phyloP scores from a whole-genome alignment of 1,140 invertebrate species.

The Cydia fagiglandana region DNA sequence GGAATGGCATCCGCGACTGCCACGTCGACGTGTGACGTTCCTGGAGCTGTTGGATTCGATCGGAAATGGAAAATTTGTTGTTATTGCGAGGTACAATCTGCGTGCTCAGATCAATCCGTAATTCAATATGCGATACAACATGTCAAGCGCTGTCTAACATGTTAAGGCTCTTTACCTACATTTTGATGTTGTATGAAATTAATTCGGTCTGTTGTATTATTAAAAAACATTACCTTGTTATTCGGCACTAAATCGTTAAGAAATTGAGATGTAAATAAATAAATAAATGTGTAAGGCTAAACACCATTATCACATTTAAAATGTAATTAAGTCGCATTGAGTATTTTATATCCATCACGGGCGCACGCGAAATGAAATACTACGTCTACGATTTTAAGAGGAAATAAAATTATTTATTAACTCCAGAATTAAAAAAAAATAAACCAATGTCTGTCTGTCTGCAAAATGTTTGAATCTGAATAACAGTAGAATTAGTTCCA shows the following conservation, averaged over 20 bases:
- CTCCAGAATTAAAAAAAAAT: background rate
- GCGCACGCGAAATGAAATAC: too few relatives aligned
- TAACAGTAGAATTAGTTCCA: slow-evolving; percentile 41
- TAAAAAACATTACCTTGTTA: too few relatives aligned
- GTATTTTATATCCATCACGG: too few relatives aligned
- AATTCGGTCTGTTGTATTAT: too few relatives aligned
- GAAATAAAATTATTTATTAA: background rate
- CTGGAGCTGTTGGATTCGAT: slow-evolving; percentile 63
- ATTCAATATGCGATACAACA: slow-evolving; percentile 23
- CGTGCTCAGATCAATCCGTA: slow-evolving; percentile 51
- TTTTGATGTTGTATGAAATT: too few relatives aligned
- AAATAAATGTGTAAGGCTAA: too few relatives aligned
- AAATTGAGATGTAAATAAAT: too few relatives aligned
- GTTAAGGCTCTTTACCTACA: background rate
- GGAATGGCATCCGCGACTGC: slow-evolving; percentile 42
- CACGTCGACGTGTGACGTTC: slow-evolving; percentile 44
- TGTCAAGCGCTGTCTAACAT: background rate
- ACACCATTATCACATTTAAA: too few relatives aligned
- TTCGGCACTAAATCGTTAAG: too few relatives aligned
- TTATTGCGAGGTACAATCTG: slow-evolving; percentile 57
- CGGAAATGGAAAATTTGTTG: slow-evolving; percentile 65
- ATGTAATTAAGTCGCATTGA: too few relatives aligned
- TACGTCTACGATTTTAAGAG: too few relatives aligned
- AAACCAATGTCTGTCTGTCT: slow-evolving; percentile 11
- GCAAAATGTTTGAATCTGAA: background rate